Evolutionary conservation across 1,140 invertebrate species (phyloP), one percentile per base, ranked within the genome.

Genomic region (Lethocerus indicus): DNA sequence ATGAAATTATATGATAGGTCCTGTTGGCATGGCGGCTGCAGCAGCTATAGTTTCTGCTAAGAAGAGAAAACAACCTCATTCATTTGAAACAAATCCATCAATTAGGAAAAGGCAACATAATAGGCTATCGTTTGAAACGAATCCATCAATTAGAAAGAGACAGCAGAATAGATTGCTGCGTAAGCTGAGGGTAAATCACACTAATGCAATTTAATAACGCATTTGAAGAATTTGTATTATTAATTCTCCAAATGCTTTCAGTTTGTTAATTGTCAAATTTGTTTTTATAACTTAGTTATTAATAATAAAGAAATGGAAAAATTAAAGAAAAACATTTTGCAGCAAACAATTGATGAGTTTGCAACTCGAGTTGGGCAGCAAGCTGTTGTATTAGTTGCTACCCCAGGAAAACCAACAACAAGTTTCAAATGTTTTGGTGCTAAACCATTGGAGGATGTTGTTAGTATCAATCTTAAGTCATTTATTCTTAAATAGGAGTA

Each of bases 341-440:
- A 93, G 80, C 79, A 93, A 84, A 87, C 90, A 12, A 95, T 97
- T 62, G 92, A 96, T 61, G 93, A 97, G 66, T 97, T 95, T 67
- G 88, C 91, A 40, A 93, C 89, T 0, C 71, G 93, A 52, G 91
- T 97, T 39, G 93, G 93, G n/a, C 92, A 96, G 63, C 93, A 97
- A 66, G 93, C 93, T 0, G 80, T 96, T 32, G 90, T 97, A 24
- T 69, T 96, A 61, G 89, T 95, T 47, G 90, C 90, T 40, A 95
- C 91, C 20, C 93, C 93, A 0, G 90, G 91, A n/a, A 95, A 95
- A 70, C 83, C 88, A 58, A 86, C 87, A 69, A 87, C 87, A 57
- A 91, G 87, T 67, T 92, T 89, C 66, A 91, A 92, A 70, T 91
- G 94, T 44, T 96, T 97, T 69, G 92, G 92, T 14, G 92, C 92